Evolutionary conservation across 2,113 vertebrate species (phyloP).

Genomic region (Crotalus helleri): DNA sequence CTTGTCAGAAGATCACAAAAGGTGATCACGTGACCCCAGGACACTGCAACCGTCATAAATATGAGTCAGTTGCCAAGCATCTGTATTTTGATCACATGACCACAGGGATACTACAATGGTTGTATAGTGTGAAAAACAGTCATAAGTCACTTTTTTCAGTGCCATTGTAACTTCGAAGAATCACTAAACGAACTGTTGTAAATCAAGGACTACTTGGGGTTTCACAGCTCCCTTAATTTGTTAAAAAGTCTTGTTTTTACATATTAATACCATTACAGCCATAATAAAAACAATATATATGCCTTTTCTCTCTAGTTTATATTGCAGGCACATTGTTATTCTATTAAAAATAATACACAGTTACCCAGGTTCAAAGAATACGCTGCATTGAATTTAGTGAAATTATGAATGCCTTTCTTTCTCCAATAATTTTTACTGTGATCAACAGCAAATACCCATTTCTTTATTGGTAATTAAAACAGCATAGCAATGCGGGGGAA

Average conservation of each 20-base stretch:
- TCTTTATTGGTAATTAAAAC: conserved; percentile 4
- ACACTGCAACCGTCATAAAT: too few species aligned
- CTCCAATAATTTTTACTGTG: conserved; percentile 41
- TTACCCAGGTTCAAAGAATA: neutral
- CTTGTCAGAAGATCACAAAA: too few species aligned
- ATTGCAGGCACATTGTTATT: neutral
- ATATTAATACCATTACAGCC: neutral
- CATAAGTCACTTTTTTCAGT: too few species aligned
- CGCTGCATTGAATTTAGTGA: neutral
- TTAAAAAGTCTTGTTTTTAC: neutral
- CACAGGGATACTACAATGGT: too few species aligned
- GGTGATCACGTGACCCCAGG: too few species aligned
- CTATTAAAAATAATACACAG: neutral
- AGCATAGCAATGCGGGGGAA: conserved; percentile 45
- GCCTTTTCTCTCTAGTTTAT: neutral
- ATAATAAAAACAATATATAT: neutral
- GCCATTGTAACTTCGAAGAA: too few species aligned
- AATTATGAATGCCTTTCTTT: conserved; percentile 1
- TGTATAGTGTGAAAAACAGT: too few species aligned
- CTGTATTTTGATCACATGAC: too few species aligned
- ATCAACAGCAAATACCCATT: conserved; percentile 28
- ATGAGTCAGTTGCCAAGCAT: too few species aligned
- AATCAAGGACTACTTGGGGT: neutral
- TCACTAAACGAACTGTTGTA: too few species aligned
- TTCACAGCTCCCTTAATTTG: neutral